Conservation (phyloP, 1,140 invertebrate species). For the Zaprionus taronus region DNA sequence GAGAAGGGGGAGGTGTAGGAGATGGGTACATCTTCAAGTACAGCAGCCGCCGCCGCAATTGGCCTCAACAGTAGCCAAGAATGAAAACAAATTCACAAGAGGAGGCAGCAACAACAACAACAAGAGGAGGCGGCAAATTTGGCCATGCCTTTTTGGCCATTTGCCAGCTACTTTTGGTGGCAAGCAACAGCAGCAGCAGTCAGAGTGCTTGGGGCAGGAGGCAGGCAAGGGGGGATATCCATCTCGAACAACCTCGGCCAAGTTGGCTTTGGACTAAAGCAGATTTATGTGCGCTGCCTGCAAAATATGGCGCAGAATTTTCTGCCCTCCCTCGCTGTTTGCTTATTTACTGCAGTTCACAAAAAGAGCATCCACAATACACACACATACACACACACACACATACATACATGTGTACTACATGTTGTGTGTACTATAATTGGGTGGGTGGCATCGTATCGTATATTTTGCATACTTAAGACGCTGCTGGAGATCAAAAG, state of each 20-base stretch:
- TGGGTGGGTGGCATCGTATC: conserved; percentile 5
- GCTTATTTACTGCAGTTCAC: conserved; percentile 41
- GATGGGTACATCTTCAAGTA: conserved; percentile 41
- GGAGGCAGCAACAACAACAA: conserved; percentile 19
- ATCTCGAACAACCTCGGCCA: conserved; percentile 58
- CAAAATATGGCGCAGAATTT: conserved; percentile 75
- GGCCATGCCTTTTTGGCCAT: conserved; percentile 79
- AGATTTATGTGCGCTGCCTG: conserved; percentile 80
- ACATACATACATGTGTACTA: neutral
- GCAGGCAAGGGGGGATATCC: conserved; percentile 49
- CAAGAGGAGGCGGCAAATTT: conserved; percentile 66
- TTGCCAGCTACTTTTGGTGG: conserved; percentile 66
- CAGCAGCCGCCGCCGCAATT: conserved; percentile 46
- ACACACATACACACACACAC: neutral
- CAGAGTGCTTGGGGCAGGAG: conserved; percentile 31
- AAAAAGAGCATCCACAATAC: conserved; percentile 17
- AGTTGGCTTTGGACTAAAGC: conserved; percentile 75
- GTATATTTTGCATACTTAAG: conserved; percentile 4
- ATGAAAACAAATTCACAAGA: conserved; percentile 47
- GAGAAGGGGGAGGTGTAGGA: neutral
- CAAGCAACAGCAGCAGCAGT: conserved; percentile 27
- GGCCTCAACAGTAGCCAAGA: conserved; percentile 57
- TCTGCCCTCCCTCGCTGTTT: conserved; percentile 33
- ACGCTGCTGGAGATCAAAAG: neutral
- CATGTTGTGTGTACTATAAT: conserved; percentile 1